Percentiles rank a stretch among this genome's conserved stretches.
These are phyloP conservation scores for Takifugu rubripes DNA, from an alignment of 2,797 vertebrate species.

Conservation along the genomic window DNA sequence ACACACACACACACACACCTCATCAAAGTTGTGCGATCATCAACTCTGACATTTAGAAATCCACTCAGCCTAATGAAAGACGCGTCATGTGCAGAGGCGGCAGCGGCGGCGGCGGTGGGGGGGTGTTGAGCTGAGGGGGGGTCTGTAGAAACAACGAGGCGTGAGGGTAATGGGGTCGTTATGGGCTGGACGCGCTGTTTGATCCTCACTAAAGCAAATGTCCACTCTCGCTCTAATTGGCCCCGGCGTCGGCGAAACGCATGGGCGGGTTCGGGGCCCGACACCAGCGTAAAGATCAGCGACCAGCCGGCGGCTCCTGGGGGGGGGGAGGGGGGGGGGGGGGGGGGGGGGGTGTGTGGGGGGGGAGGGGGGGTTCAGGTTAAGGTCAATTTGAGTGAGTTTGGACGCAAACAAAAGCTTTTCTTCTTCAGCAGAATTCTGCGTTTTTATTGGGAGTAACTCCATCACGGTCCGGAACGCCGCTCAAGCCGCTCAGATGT, in stretches of 20 bases:
- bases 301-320: conserved; percentile 33
- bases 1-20: conserved; percentile 7
- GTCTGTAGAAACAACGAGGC: conserved; percentile 42
- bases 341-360: not conserved
- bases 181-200: conserved; percentile 51
- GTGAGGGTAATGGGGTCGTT: conserved; percentile 59
- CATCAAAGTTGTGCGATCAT: conserved; percentile 58
- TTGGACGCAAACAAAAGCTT: too few relatives aligned
- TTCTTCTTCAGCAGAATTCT: too few relatives aligned
- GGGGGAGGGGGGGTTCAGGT: not conserved
- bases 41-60: conserved; percentile 60
- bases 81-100: conserved; percentile 27
- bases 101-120: conserved; percentile 36
- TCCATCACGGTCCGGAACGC: conserved; percentile 8
- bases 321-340: not conserved
- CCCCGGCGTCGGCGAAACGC: conserved; percentile 52
- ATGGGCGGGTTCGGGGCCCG: conserved; percentile 40
- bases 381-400: too few relatives aligned
- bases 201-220: conserved; percentile 64
- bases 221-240: conserved; percentile 61
- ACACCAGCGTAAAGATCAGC: conserved; percentile 46
- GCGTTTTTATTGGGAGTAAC: too few relatives aligned
- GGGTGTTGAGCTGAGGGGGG: conserved; percentile 36
- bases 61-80: conserved; percentile 69
- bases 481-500: conserved; percentile 23